Conservation (phyloP, 2,888 invertebrate species). For the Athalia circularis region DNA sequence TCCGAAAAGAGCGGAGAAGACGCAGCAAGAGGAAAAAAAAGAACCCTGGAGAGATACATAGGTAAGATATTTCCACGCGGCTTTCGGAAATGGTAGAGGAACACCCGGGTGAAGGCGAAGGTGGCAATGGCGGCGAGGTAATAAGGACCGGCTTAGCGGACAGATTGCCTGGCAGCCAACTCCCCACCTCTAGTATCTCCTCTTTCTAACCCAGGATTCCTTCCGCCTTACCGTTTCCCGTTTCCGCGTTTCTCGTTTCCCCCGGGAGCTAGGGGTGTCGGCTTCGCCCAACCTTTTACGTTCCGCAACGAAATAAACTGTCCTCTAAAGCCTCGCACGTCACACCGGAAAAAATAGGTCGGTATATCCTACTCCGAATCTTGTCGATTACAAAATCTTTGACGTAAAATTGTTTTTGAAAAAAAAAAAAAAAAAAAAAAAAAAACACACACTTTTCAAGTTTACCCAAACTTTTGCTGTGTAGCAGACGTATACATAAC, state of each 20-base stretch:
- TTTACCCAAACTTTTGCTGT: too few species aligned
- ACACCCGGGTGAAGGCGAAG: constrained; percentile 32
- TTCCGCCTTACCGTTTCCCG: constrained; percentile 7
- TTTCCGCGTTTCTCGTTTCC: not conserved
- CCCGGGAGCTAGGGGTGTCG: constrained; percentile 3
- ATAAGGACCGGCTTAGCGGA: constrained; percentile 69
- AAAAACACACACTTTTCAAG: too few species aligned
- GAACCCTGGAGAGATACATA: constrained; percentile 24
- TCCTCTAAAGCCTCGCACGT: not conserved
- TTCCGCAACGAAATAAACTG: not conserved
- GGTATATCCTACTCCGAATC: not conserved
- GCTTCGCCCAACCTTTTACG: constrained; percentile 13
- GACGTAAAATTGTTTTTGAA: too few species aligned
- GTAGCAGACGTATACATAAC: too few species aligned
- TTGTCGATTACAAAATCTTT: not conserved
- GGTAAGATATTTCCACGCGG: constrained; percentile 43
- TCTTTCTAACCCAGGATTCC: constrained; percentile 39
- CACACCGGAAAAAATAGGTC: not conserved
- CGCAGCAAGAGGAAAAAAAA: constrained; percentile 7
- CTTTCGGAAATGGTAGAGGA: constrained; percentile 32
- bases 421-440: too few species aligned
- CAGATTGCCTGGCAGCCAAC: constrained; percentile 62
- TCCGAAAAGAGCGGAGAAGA: too few species aligned
- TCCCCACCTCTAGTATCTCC: constrained; percentile 46
- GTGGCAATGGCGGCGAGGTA: constrained; percentile 60